Conservation (phyloP, 2,888 invertebrate species). For the Archips crataeganus region DNA sequence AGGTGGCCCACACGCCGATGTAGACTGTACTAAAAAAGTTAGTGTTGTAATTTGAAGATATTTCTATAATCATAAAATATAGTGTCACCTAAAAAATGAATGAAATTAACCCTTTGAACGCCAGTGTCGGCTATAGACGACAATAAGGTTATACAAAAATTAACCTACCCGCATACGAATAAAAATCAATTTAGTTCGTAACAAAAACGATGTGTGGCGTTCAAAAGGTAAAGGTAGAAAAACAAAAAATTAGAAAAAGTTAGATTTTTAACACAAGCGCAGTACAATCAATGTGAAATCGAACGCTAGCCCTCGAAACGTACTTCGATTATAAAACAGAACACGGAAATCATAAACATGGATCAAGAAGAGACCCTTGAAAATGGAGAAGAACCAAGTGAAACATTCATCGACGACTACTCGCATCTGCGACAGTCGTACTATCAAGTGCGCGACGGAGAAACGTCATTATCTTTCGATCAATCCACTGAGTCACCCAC, state of each 20-base stretch:
- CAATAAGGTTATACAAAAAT: no score
- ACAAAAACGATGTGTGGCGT: no score
- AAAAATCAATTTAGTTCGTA: background rate
- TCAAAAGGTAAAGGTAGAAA: background rate
- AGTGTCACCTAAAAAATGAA: no score
- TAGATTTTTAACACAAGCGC: background rate
- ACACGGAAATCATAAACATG: background rate
- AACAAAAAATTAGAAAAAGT: background rate
- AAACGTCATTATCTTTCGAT: constrained; percentile 27
- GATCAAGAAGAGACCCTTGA: constrained; percentile 29
- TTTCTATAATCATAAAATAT: no score
- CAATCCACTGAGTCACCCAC: constrained; percentile 4
- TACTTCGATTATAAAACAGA: background rate
- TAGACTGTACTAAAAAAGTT: no score
- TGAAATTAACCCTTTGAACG: no score
- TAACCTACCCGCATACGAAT: no score
- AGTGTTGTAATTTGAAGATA: no score
- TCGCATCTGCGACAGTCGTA: constrained; percentile 69
- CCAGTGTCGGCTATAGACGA: no score
- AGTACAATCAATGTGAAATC: background rate
- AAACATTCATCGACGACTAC: constrained; percentile 63
- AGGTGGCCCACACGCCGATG: no score
- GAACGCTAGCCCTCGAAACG: background rate
- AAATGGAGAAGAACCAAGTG: constrained; percentile 30
- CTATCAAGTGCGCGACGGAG: constrained; percentile 52